These are phyloP conservation scores for Leptosomus discolor DNA, from an alignment of 2,113 vertebrate genomes.

Conservation along the genomic window DNA sequence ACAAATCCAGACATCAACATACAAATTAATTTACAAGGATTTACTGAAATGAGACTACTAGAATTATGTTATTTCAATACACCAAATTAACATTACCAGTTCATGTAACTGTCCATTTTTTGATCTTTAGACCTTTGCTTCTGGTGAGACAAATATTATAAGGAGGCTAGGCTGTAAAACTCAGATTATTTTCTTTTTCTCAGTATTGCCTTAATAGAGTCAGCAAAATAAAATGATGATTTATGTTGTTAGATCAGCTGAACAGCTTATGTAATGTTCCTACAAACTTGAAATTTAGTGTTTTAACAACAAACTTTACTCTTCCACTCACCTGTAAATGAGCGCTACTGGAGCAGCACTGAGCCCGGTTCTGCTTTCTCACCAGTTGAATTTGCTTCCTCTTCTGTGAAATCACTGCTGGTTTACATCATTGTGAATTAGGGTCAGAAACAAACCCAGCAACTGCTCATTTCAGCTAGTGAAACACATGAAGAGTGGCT, in stretches of 20 bases:
- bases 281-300: background rate
- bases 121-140: background rate
- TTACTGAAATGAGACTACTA: background rate
- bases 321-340: background rate
- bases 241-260: background rate
- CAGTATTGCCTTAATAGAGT: background rate
- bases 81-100: background rate
- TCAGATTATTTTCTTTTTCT: background rate
- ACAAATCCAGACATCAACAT: background rate
- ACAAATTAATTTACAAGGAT: background rate
- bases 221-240: background rate
- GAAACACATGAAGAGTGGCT: background rate
- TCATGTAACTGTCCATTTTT: background rate
- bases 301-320: background rate
- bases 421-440: conserved; percentile 7
- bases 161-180: background rate
- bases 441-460: conserved; percentile 19
- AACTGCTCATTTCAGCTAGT: background rate
- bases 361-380: background rate
- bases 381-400: background rate
- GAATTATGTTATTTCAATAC: background rate
- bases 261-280: background rate
- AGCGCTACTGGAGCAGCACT: background rate
- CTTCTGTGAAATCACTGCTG: conserved; percentile 10
- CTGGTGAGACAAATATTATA: background rate